Evolutionary conservation across 2,888 invertebrate species (phyloP), one percentile per base, ranked within the genome.

Genomic region (Nymphalis polychloros): DNA sequence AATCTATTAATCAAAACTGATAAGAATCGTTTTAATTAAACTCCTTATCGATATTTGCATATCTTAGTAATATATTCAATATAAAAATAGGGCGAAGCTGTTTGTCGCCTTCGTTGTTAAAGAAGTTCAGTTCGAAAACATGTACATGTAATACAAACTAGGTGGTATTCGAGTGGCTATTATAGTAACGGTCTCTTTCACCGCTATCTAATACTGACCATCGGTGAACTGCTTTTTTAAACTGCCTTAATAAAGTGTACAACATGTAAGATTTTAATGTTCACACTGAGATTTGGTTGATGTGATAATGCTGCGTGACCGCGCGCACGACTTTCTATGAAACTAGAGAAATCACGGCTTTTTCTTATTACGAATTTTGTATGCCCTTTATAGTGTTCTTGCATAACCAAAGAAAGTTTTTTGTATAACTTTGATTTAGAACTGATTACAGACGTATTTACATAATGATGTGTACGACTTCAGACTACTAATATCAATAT

Each of bases 101-200:
- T 64, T 59, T 41, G 50, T 62, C 20, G 61, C 49, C 35, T 63
- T 19, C 41, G 46, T 69, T 66, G 49, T 27, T 52, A 23, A 63
- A 63, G 60, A 59, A 63, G 67, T 63, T 59, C 60, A 23, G n/a
- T 50, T 23, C 20, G 41, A 59, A 53, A 61, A 57, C 19, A 63
- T 63, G 20, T 60, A 48, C 61, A 73, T 77, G 78, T 80, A 78
- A 78, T 78, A 74, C 73, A 80, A 84, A 85, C 82, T 84, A 85
- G 85, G 84, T 84, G 83, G 81, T 83, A 84, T 86, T 83, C 82
- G 82, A 86, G 84, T 77, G 86, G 86, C 88, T 84, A 89, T 90
- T 87, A 89, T 83, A 82, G 77, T 92, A 92, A 91, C 91, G 90
- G 91, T 87, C 78, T 90, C 91, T 92, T 92, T 92, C 92, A 92